Evolutionary conservation across 2,888 invertebrate genomes (phyloP), one percentile per base, ranked within the genome.

Genomic region (Drosophila infuscata): DNA sequence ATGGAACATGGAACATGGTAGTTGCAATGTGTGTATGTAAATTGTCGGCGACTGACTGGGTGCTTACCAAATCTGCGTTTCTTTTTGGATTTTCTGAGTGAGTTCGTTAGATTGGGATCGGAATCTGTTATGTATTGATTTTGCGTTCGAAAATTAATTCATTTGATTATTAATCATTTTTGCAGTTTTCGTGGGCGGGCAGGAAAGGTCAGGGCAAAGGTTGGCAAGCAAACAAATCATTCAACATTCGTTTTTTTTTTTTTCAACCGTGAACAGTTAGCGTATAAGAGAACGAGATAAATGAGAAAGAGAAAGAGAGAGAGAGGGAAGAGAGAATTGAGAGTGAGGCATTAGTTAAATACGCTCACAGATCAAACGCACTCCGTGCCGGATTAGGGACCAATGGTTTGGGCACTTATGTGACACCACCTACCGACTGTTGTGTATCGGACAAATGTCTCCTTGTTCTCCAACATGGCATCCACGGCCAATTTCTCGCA

Each of bases 401-500:
- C 33, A n/a, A 15, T 11, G 64, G 57, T 38, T n/a, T 35, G 4
- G 60, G 20, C 46, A n/a, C 20, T 76, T 70, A 12, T n/a, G 76
- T 75, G 73, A 71, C 72, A 52, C 65, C 73, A 93, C 97, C 96
- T 94, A 98, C 99, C 98, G 83, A 99, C 98, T 88, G 98, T 98
- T 43, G 98, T 98, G 92, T 98, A 99, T 79, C 98, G 96, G 61
- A 99, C 98, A 93, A 97, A 99, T 0, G 99, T 99, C 92, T 98
- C 98, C 93, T 98, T 98, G 91, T 99, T 98, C 88, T 99, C 98
- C 92, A 99, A 97, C 97, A 99, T 97, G 20, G 99, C 97, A 93
- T 99, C 99, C 0, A 99, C 98, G 2, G 99, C 99, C 87, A 99
- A 94, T 93, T 99, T 99, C 93, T 99, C 99, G 91, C 98, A 98